Evolutionary conservation across 2,113 vertebrate species (phyloP).

Genomic region (Hirundichthys speculiger): DNA sequence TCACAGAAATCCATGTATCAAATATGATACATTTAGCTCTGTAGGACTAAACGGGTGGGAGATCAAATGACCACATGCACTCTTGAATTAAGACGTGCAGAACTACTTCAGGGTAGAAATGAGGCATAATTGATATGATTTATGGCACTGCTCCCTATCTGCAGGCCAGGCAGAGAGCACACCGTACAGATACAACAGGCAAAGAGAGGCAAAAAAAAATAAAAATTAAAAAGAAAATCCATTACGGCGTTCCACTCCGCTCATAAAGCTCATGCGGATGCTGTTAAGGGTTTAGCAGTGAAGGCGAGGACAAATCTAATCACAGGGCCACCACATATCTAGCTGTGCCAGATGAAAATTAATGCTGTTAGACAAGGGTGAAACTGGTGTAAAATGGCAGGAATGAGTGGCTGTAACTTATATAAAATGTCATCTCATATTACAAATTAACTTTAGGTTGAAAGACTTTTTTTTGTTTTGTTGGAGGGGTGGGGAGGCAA

Average conservation of each 20-base stretch:
- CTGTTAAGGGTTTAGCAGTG: conserved; percentile 9
- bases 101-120: conserved; percentile 63
- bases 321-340: conserved; percentile 18
- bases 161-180: conserved; percentile 38
- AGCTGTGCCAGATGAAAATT: conserved; percentile 29
- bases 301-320: conserved; percentile 50
- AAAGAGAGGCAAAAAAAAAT: conserved; percentile 26
- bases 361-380: conserved; percentile 30
- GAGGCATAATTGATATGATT: conserved; percentile 72
- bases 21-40: no score
- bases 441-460: neutral
- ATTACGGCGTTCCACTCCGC: conserved; percentile 33
- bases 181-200: conserved; percentile 42
- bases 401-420: conserved; percentile 5
- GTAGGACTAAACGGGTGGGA: conserved; percentile 37
- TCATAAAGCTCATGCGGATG: conserved; percentile 39
- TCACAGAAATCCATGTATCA: no score
- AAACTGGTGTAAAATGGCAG: conserved; percentile 34
- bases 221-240: conserved; percentile 23
- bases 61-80: conserved; percentile 57
- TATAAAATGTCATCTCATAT: conserved; percentile 12
- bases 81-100: conserved; percentile 46
- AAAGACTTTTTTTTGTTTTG: no score
- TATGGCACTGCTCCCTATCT: conserved; percentile 50
- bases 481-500: no score